Conservation (phyloP, 1,140 invertebrate species). For the Ostrea denselamellosa region DNA sequence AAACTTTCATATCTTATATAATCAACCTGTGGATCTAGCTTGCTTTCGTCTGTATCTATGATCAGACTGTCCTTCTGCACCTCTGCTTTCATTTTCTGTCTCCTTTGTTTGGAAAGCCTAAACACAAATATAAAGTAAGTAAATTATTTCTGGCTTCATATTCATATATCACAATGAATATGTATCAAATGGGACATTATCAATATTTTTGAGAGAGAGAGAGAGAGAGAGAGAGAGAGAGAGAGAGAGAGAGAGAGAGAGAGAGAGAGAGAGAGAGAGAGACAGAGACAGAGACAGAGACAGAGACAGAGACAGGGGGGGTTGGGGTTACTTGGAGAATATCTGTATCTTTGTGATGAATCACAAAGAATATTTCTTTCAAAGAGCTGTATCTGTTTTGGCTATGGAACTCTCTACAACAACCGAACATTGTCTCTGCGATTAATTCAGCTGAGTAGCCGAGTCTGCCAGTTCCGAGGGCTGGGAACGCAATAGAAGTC, state of each 20-base stretch:
- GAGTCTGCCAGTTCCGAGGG: constrained; percentile 64
- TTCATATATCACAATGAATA: no score
- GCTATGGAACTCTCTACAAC: constrained; percentile 45
- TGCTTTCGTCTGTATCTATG: no score
- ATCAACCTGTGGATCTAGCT: no score
- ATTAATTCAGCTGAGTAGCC: constrained; percentile 57
- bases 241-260: not conserved
- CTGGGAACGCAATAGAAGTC: constrained; percentile 61
- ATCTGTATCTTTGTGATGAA: constrained; percentile 57
- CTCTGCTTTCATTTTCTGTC: no score
- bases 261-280: not conserved
- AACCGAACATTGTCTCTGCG: constrained; percentile 61
- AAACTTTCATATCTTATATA: no score
- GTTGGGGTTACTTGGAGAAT: constrained; percentile 56
- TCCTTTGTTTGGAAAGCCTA: not conserved
- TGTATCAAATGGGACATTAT: no score
- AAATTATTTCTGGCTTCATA: no score
- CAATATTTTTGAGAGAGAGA: not conserved
- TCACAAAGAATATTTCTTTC: constrained; percentile 58
- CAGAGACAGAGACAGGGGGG: no score
- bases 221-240: not conserved
- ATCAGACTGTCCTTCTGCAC: no score
- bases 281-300: no score
- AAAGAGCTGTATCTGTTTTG: constrained; percentile 42
- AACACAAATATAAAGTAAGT: not conserved